Percentiles rank a stretch among this genome's conserved stretches.
Conservation (phyloP, 2,797 vertebrate species). For the Myotis myotis region DNA sequence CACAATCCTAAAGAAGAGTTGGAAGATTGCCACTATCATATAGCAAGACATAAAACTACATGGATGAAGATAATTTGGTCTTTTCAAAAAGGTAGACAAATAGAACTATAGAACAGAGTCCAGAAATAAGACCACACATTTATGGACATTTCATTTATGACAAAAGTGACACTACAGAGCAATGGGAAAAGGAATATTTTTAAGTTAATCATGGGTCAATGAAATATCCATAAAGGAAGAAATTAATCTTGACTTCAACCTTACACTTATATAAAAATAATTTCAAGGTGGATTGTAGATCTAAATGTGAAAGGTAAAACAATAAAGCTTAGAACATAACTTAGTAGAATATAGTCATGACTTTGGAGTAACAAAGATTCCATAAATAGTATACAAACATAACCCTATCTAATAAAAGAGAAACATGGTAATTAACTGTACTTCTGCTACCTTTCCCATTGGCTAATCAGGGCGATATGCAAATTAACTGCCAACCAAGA, state of each 20-base stretch:
- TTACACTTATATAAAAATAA: slow-evolving; percentile 15
- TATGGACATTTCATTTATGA: neutral
- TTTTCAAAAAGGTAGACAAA: neutral
- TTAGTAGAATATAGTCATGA: neutral
- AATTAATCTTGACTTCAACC: neutral
- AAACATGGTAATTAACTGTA: too few species aligned
- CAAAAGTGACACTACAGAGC: neutral
- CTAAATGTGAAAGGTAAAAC: slow-evolving; percentile 27
- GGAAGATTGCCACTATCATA: neutral
- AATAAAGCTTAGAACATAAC: neutral
- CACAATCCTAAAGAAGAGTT: neutral
- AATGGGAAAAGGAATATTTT: neutral
- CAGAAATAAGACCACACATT: neutral
- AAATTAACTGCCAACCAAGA: too few species aligned
- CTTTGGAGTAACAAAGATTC: neutral
- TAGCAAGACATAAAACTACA: neutral
- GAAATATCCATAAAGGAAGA: neutral
- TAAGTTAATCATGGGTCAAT: neutral
- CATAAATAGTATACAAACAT: neutral
- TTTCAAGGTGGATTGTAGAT: neutral
- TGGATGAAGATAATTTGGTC: neutral
- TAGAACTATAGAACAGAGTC: neutral
- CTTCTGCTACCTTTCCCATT: too few species aligned
- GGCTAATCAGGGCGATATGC: too few species aligned
- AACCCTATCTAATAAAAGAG: too few species aligned